These are phyloP conservation scores for Chaenodraco wilsoni DNA, from an alignment of 2,797 vertebrate genomes.

Conservation along the genomic window DNA sequence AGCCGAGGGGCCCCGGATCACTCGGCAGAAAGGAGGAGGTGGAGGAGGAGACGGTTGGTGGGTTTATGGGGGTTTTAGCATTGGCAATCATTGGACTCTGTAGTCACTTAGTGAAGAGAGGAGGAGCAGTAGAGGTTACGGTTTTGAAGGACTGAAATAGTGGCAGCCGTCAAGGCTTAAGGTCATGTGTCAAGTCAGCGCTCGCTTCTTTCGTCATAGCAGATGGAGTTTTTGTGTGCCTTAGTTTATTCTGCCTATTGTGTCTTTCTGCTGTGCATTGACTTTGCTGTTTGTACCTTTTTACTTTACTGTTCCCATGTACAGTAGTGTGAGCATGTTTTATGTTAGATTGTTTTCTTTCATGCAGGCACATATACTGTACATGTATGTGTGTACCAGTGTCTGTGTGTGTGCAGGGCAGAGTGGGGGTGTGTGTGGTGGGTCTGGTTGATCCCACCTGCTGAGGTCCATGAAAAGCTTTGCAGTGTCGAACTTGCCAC, in stretches of 20 bases:
- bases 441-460: slow-evolving; percentile 65
- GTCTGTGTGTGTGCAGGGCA: slow-evolving; percentile 10
- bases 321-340: neutral
- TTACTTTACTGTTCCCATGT: neutral
- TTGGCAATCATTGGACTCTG: slow-evolving; percentile 59
- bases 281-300: slow-evolving; percentile 9
- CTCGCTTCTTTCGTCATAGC: slow-evolving; percentile 49
- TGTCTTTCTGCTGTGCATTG: slow-evolving; percentile 8
- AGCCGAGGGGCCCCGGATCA: slow-evolving; percentile 67
- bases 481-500: slow-evolving; percentile 53
- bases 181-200: slow-evolving; percentile 70
- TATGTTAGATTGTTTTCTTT: neutral
- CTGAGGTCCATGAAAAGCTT: slow-evolving; percentile 65
- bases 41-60: slow-evolving; percentile 53
- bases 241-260: slow-evolving; percentile 6
- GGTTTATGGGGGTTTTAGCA: slow-evolving; percentile 61
- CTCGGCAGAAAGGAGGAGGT: slow-evolving; percentile 54
- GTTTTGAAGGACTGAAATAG: slow-evolving; percentile 46
- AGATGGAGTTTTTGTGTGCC: slow-evolving; percentile 47
- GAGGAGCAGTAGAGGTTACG: slow-evolving; percentile 35
- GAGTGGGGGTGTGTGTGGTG: neutral
- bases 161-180: slow-evolving; percentile 56
- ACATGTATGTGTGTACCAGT: slow-evolving; percentile 11
- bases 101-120: slow-evolving; percentile 59
- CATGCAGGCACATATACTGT: slow-evolving; percentile 17